Percentiles rank a stretch among this genome's conserved stretches.
These are phyloP conservation scores for Toxotes jaculatrix DNA, from an alignment of 2,113 vertebrate species.

Conservation along the genomic window DNA sequence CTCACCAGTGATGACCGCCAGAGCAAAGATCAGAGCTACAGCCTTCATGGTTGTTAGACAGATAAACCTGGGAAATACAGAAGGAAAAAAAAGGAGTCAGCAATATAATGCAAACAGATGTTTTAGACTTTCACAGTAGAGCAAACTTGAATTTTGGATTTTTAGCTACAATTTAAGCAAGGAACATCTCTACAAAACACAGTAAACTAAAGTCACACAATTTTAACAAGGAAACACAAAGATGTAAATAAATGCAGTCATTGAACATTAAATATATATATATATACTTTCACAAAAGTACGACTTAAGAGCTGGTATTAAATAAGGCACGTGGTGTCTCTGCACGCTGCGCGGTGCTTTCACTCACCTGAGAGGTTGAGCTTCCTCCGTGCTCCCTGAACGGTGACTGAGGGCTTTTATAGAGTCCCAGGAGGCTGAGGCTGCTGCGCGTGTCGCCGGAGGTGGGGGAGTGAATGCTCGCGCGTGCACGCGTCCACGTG, in stretches of 20 bases:
- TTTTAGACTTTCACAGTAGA: background rate
- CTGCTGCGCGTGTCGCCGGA: background rate
- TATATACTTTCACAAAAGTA: too few relatives aligned
- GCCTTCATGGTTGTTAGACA: constrained; percentile 82
- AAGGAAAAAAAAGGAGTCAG: background rate
- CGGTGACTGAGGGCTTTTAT: constrained; percentile 74
- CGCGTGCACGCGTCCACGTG: constrained; percentile 37
- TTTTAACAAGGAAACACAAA: background rate
- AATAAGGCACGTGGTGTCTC: background rate
- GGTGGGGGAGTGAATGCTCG: background rate
- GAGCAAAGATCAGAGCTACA: constrained; percentile 79
- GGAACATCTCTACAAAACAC: too few relatives aligned
- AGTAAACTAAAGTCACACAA: background rate
- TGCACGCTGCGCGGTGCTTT: background rate
- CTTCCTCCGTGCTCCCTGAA: constrained; percentile 56
- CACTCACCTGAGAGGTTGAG: constrained; percentile 79
- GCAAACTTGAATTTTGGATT: background rate
- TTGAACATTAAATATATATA: background rate
- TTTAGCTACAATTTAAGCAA: background rate
- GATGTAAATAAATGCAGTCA: background rate
- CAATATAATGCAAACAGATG: background rate
- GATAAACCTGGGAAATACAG: constrained; percentile 64
- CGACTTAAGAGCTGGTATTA: background rate
- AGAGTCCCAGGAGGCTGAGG: constrained; percentile 47
- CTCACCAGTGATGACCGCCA: constrained; percentile 83